Evolutionary conservation across 2,888 invertebrate genomes (phyloP), one percentile per base, ranked within the genome.

Genomic region (Oscheius onirici): DNA sequence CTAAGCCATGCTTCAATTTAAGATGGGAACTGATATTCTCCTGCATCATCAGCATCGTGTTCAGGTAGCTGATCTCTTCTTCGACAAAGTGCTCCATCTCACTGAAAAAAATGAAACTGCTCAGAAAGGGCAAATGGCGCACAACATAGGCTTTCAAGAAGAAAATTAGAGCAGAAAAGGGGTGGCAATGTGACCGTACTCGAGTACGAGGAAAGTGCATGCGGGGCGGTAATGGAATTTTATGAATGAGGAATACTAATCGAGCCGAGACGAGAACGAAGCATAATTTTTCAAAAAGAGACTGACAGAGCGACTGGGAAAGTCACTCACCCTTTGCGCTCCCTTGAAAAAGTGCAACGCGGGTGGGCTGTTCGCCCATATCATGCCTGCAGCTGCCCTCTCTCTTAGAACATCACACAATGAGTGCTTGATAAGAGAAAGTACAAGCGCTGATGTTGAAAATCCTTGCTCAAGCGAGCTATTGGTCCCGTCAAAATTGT

Each of bases 21-120:
- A 63, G 34, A 28, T 63, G 63, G 13, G 49, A 49, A 34, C 26
- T 49, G 34, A 63, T 63, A 24, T 63, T 63, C 28, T 63, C 63
- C 49, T 63, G 63, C 63, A 63, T 63, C 63, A 63, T 63, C 49
- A 63, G 46, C 63, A 63, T 63, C 3, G 63, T 63, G 46, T 63
- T 63, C 46, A 63, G 28, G 46, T 63, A 63, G 34, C 28, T 28
- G 34, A 63, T 46, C 34, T 63, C 63, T n/a, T 63, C 63, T n/a
- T 63, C 63, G 20, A 49, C 49, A 26, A 63, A 49, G 63, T 46
- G 24, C 15, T 63, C 63, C 63, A 63, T 63, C 28, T 17, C 44
- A 8, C 60, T 60, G 55, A 1, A 55, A 55, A 55, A 46, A 46
- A 20, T 46, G n/a, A 46, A 46, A 46, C 46, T 46, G n/a, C 13